A percentile compares a stretch with the other conserved stretches of the same genome.
phyloP scores from a whole-genome alignment of 2,113 vertebrate species.

The Naja naja region DNA sequence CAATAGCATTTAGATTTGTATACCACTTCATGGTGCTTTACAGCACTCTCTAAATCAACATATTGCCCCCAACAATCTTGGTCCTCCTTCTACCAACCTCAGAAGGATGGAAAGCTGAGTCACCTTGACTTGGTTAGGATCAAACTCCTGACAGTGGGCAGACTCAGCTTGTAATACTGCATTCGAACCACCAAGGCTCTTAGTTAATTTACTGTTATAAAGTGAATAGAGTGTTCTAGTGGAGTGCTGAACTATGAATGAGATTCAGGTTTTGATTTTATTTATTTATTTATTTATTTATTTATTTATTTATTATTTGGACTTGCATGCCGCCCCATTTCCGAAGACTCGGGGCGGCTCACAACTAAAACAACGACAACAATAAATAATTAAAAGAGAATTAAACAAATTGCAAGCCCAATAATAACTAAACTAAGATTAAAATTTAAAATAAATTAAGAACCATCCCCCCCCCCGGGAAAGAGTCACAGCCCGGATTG shows the following conservation, averaged over 20 bases:
- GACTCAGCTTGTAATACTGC: not conserved
- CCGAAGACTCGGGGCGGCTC: too few relatives aligned
- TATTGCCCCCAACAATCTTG: not conserved
- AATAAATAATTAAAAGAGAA: too few relatives aligned
- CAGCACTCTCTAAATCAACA: not conserved
- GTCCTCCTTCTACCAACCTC: not conserved
- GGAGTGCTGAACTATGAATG: not conserved
- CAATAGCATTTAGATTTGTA: not conserved
- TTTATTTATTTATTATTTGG: too few relatives aligned
- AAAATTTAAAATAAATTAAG: too few relatives aligned
- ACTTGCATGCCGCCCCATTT: too few relatives aligned
- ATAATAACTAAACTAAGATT: too few relatives aligned
- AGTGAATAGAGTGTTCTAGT: not conserved
- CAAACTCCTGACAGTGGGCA: not conserved
- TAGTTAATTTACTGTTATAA: not conserved
- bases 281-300: too few relatives aligned
- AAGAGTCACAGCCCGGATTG: too few relatives aligned
- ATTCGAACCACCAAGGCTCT: not conserved
- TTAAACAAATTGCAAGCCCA: too few relatives aligned
- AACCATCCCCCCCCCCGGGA: too few relatives aligned
- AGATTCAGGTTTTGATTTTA: not conserved
- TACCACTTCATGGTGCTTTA: not conserved
- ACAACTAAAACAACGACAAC: too few relatives aligned
- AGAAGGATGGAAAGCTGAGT: not conserved
- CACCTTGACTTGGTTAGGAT: not conserved